These are phyloP conservation scores for Dromiciops gliroides DNA, from an alignment of 2,113 vertebrate genomes.

Conservation along the genomic window DNA sequence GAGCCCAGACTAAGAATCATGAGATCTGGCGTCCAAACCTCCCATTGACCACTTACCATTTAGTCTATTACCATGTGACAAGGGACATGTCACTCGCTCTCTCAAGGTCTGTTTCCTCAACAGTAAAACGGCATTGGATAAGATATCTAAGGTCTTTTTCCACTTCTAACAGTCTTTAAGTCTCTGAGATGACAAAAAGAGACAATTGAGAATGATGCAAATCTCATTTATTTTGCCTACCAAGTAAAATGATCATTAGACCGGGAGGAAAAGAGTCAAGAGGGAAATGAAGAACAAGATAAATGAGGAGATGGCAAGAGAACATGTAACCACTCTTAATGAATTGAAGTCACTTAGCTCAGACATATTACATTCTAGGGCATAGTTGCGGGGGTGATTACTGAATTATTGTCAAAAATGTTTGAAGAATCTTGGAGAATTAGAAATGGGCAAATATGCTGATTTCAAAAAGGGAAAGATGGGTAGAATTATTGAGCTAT, in stretches of 20 bases:
- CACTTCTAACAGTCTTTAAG: neutral
- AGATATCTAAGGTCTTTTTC: neutral
- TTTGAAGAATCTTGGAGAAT: neutral
- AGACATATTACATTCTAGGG: neutral
- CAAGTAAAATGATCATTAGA: neutral
- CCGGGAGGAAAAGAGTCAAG: neutral
- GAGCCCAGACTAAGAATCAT: neutral
- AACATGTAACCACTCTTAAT: neutral
- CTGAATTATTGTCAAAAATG: neutral
- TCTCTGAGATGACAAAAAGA: neutral
- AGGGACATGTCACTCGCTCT: neutral
- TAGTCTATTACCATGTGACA: neutral
- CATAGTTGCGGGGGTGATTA: neutral
- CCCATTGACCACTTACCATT: neutral
- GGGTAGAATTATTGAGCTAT: neutral
- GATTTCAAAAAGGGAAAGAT: neutral
- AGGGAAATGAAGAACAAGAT: neutral
- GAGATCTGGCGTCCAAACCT: constrained; percentile 2
- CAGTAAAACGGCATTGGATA: neutral
- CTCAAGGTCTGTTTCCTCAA: constrained; percentile 8
- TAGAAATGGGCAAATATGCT: neutral
- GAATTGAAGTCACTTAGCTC: neutral
- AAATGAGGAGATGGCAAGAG: neutral
- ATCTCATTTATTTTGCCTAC: neutral
- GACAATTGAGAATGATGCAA: neutral